phyloP scores from a whole-genome alignment of 2,797 vertebrate genomes.

The Ctenochaetus hawaiiensis region DNA sequence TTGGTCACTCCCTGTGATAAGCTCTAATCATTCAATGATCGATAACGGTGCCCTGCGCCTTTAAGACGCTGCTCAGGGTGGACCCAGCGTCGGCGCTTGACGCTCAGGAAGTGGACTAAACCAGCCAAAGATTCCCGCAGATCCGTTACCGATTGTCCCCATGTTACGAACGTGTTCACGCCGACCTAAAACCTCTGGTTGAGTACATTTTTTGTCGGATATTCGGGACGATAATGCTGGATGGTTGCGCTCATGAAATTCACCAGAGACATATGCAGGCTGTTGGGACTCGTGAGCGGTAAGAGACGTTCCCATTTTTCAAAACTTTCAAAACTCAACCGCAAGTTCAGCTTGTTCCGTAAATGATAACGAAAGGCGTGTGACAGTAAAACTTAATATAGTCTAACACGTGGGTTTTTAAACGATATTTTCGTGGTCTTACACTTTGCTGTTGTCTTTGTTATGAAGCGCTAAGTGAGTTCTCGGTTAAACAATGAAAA shows the following conservation, averaged over 20 bases:
- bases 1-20: too few relatives aligned
- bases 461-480: constrained; percentile 12
- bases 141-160: constrained; percentile 58
- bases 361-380: neutral
- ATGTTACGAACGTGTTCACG: constrained; percentile 45
- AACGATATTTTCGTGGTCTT: neutral
- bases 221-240: constrained; percentile 82
- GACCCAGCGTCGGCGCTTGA: constrained; percentile 62
- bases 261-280: constrained; percentile 86
- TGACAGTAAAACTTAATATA: neutral
- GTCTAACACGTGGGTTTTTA: neutral
- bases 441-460: neutral
- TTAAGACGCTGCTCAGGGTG: constrained; percentile 80
- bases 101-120: constrained; percentile 85
- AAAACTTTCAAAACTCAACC: constrained; percentile 72
- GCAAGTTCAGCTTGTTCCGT: constrained; percentile 32
- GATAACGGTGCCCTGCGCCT: constrained; percentile 64
- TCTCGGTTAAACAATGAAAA: constrained; percentile 64
- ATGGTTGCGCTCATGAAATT: constrained; percentile 88
- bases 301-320: constrained; percentile 74
- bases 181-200: constrained; percentile 11
- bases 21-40: too few relatives aligned
- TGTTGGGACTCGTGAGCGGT: constrained; percentile 87
- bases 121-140: constrained; percentile 73
- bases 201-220: constrained; percentile 17